These are phyloP conservation scores for Bombus waltoni DNA, from an alignment of 1,140 invertebrate species.

Conservation along the genomic window DNA sequence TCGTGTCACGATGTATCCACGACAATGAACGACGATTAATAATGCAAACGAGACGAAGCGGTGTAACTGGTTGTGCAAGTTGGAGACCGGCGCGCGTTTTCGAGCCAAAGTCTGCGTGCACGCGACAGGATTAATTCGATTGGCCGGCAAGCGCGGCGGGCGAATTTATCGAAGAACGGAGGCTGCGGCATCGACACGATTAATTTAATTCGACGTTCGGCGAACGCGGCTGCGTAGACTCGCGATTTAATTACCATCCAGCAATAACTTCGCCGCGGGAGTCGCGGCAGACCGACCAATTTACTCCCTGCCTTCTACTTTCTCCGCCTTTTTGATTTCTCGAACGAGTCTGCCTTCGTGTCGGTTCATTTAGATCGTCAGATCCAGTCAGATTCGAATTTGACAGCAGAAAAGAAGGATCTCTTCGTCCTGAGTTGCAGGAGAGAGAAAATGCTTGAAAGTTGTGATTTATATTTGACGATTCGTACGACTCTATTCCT, in stretches of 20 bases:
- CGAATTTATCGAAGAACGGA: constrained; percentile 50
- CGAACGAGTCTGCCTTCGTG: background rate
- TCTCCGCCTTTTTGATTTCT: background rate
- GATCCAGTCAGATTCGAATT: background rate
- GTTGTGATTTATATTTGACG: too few species aligned
- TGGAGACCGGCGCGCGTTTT: background rate
- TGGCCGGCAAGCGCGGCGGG: background rate
- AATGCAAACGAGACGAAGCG: background rate
- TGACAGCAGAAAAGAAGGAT: background rate
- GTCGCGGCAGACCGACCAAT: background rate
- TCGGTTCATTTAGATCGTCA: background rate
- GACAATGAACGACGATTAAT: constrained; percentile 22
- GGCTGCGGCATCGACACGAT: constrained; percentile 43
- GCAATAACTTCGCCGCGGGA: constrained; percentile 17
- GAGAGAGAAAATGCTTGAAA: too few species aligned
- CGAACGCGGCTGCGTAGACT: constrained; percentile 13
- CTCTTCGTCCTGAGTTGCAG: too few species aligned
- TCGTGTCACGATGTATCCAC: background rate
- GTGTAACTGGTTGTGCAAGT: background rate
- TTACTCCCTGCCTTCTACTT: too few species aligned
- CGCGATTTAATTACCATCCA: constrained; percentile 55
- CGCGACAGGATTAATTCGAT: constrained; percentile 46
- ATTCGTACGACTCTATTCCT: too few species aligned
- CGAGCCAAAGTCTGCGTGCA: constrained; percentile 2
- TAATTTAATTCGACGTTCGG: constrained; percentile 62